phyloP scores from a whole-genome alignment of 2,113 vertebrate species.

The Centropus bengalensis region DNA sequence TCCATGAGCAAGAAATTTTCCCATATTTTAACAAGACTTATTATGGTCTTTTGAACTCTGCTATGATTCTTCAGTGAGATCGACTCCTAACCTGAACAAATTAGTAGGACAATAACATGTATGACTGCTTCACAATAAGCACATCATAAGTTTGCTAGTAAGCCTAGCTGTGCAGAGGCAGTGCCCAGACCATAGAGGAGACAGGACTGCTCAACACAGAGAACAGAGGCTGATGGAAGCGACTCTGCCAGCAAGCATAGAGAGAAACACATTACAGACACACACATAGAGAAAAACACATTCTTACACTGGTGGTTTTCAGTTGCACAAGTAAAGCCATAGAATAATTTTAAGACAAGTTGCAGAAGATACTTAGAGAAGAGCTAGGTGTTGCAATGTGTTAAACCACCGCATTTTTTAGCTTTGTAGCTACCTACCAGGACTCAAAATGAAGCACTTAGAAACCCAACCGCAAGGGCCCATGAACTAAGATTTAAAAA shows the following conservation, averaged over 20 bases:
- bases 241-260: neutral
- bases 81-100: neutral
- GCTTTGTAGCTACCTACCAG: accelerated
- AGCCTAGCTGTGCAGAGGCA: neutral
- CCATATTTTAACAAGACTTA: neutral
- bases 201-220: neutral
- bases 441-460: neutral
- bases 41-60: neutral
- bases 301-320: neutral
- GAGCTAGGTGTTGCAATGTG: neutral
- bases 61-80: neutral
- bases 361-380: neutral
- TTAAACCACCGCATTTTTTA: neutral
- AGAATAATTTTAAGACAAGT: neutral
- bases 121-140: neutral
- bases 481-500: neutral
- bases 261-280: neutral
- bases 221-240: neutral
- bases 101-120: neutral
- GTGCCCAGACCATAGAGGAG: neutral
- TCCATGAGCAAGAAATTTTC: neutral
- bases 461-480: neutral
- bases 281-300: neutral
- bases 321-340: neutral
- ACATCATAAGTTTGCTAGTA: neutral